Evolutionary conservation across 2,113 vertebrate species (phyloP).

Genomic region (Micronycteris hirsuta): DNA sequence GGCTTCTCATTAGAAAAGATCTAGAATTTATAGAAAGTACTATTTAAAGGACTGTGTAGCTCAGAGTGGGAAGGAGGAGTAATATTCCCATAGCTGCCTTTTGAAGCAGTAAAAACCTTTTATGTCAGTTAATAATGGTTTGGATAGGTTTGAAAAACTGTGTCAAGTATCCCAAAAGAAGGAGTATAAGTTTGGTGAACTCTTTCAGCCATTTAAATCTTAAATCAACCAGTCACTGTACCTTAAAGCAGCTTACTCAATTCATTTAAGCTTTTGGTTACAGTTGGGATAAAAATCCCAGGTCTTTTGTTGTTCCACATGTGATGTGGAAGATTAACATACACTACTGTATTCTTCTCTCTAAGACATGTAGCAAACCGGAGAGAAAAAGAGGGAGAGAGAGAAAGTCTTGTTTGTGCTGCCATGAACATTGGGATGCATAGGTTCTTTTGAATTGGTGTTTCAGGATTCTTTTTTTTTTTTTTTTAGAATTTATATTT

Average conservation of each 20-base stretch:
- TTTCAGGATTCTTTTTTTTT: too few species aligned
- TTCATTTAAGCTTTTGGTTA: conserved; percentile 34
- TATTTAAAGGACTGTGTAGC: conserved; percentile 52
- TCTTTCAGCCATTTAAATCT: conserved; percentile 45
- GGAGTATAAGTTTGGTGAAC: conserved; percentile 45
- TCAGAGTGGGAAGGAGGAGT: conserved; percentile 24
- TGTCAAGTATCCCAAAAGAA: conserved; percentile 53
- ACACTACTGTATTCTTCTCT: not conserved
- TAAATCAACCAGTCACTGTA: conserved; percentile 34
- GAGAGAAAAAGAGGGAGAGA: not conserved
- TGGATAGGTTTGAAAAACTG: conserved; percentile 44
- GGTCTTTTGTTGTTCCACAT: not conserved
- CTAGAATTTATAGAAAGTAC: conserved; percentile 49
- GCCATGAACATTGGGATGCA: too few species aligned
- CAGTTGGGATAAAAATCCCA: not conserved
- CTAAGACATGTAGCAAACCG: conserved; percentile 1
- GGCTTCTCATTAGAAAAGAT: conserved; percentile 63
- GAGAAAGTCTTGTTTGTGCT: not conserved
- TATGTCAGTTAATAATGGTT: conserved; percentile 61
- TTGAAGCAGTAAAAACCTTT: conserved; percentile 65
- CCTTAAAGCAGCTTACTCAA: conserved; percentile 43
- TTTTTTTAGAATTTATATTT: not conserved
- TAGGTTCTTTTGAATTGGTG: too few species aligned
- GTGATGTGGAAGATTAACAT: not conserved
- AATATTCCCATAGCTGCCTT: conserved; percentile 58